Conservation (phyloP, 2,113 vertebrate species). For the Lepus americanus region DNA sequence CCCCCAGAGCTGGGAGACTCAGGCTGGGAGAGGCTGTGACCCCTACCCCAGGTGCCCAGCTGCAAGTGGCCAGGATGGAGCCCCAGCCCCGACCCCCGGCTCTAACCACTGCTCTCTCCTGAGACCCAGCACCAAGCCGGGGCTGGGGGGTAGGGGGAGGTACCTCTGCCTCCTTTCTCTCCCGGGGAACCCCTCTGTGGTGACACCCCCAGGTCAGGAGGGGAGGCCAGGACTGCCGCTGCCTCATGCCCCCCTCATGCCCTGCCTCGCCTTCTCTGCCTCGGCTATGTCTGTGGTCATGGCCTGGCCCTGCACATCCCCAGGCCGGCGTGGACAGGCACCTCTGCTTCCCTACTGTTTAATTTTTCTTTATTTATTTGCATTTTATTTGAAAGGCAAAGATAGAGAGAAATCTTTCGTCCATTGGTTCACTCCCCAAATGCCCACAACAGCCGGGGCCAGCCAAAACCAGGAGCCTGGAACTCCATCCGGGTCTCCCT, state of each 20-base stretch:
- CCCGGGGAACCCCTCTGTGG: neutral
- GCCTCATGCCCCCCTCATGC: too few relatives aligned
- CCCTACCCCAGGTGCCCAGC: neutral
- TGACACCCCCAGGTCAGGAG: neutral
- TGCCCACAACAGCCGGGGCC: too few relatives aligned
- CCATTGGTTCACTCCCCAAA: too few relatives aligned
- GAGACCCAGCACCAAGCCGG: conserved; percentile 12
- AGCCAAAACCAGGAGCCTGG: too few relatives aligned
- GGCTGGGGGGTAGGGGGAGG: rapidly evolving
- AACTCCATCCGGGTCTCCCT: too few relatives aligned
- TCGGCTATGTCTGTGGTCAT: neutral
- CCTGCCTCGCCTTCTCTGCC: neutral
- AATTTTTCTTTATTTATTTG: too few relatives aligned
- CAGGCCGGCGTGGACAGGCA: neutral
- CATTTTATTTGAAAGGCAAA: too few relatives aligned
- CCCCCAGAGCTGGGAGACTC: neutral
- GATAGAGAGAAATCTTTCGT: too few relatives aligned
- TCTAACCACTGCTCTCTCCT: conserved; percentile 88
- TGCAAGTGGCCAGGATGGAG: neutral
- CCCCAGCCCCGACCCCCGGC: conserved; percentile 80
- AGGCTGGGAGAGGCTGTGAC: neutral
- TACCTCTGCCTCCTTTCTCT: neutral
- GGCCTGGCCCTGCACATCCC: neutral
- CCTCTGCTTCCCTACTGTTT: neutral
- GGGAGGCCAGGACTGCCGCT: too few relatives aligned